Evolutionary conservation across 2,888 invertebrate genomes (phyloP).

Genomic region (Melinopterus prodromus): DNA sequence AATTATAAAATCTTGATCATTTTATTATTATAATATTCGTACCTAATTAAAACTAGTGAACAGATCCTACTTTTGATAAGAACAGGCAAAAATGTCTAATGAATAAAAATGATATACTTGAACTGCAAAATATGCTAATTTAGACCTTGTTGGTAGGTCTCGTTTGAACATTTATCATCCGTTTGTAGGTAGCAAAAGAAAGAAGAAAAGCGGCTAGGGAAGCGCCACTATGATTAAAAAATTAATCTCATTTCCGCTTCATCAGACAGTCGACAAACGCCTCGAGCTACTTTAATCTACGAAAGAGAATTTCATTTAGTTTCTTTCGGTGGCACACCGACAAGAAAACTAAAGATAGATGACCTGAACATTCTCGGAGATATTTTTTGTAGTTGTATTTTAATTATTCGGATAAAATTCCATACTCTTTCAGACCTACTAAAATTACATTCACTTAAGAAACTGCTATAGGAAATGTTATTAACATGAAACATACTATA

Average conservation of each 20-base stretch:
- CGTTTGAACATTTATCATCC: not conserved
- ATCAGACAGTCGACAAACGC: constrained; percentile 12
- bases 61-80: too few relatives aligned
- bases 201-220: not conserved
- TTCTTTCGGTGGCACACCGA: constrained; percentile 11
- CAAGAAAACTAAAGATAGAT: constrained; percentile 7
- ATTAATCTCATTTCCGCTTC: constrained; percentile 21
- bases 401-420: not conserved
- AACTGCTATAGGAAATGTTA: not conserved
- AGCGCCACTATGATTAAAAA: constrained; percentile 18
- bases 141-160: not conserved
- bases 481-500: too few relatives aligned
- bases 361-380: not conserved
- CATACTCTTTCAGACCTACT: not conserved
- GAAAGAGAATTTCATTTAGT: constrained; percentile 25
- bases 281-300: constrained; percentile 23
- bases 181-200: not conserved
- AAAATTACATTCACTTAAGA: not conserved
- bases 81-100: not conserved
- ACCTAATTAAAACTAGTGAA: too few relatives aligned
- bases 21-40: too few relatives aligned
- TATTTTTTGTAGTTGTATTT: not conserved
- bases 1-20: too few relatives aligned
- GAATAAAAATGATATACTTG: too few relatives aligned
- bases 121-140: not conserved